These are phyloP conservation scores for Melinaea menophilus DNA, from an alignment of 2,888 invertebrate genomes.

Conservation along the genomic window DNA sequence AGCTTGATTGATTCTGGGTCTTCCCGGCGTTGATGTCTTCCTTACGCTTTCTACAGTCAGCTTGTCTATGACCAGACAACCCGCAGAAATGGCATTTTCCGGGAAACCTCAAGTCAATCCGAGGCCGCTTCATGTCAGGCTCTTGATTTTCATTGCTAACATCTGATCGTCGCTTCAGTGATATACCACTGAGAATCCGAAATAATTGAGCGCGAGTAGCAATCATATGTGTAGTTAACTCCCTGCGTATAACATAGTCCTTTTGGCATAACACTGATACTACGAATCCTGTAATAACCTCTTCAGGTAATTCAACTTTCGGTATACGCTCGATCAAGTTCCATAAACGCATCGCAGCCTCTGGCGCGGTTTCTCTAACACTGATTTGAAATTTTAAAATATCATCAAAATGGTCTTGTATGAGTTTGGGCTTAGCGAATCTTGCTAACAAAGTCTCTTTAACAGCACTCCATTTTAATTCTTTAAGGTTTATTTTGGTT, in stretches of 20 bases:
- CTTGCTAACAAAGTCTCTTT: not conserved
- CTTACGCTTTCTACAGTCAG: not conserved
- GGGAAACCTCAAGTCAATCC: not conserved
- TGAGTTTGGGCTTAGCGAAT: constrained; percentile 7
- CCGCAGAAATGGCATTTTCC: not conserved
- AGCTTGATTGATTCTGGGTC: not conserved
- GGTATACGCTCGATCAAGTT: not conserved
- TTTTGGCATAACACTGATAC: no score
- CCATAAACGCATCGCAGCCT: constrained; percentile 1
- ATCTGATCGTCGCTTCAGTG: constrained; percentile 1
- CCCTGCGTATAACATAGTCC: no score
- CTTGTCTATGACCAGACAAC: not conserved
- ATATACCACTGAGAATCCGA: not conserved
- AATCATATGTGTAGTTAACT: no score
- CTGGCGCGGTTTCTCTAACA: constrained; percentile 1
- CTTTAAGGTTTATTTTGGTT: not conserved
- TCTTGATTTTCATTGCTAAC: not conserved
- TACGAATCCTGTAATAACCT: constrained; percentile 1
- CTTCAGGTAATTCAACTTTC: not conserved
- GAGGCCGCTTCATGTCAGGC: not conserved
- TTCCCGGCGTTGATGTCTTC: not conserved
- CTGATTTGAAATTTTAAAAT: constrained; percentile 7
- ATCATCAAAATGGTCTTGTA: not conserved
- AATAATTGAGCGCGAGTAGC: no score
- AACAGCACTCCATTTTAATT: no score